These are phyloP conservation scores for Gyps fulvus DNA, from an alignment of 2,113 vertebrate species.

Conservation along the genomic window DNA sequence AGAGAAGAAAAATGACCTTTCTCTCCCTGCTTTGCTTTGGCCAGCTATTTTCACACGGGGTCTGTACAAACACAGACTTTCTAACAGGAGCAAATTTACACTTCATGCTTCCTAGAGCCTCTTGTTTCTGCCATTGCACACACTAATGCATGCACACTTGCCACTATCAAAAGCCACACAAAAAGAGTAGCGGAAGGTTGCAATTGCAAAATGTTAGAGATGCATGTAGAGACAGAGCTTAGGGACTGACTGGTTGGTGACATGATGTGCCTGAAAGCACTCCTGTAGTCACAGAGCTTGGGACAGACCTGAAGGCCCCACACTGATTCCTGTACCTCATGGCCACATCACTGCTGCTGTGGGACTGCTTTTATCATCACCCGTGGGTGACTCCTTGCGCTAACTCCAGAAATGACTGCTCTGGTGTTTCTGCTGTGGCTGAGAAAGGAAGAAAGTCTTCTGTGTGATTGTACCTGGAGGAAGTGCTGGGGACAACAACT, in stretches of 20 bases:
- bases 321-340: background rate
- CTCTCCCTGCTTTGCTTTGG: background rate
- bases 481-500: background rate
- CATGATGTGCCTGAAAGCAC: background rate
- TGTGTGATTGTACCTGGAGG: background rate
- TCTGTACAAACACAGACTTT: background rate
- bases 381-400: fast-evolving
- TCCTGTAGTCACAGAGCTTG: background rate
- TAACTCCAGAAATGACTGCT: background rate
- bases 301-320: background rate
- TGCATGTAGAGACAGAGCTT: background rate
- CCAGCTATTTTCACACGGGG: background rate
- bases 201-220: background rate
- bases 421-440: background rate
- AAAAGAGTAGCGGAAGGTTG: background rate
- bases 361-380: background rate
- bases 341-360: background rate
- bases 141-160: background rate
- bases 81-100: background rate
- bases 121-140: background rate
- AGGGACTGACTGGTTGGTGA: background rate
- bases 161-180: background rate
- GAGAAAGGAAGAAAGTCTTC: background rate
- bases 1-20: background rate
- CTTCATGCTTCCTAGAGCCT: background rate